Base-by-base conservation (phyloP, 2,113 vertebrate species). In the Cettia cetti region DNA sequence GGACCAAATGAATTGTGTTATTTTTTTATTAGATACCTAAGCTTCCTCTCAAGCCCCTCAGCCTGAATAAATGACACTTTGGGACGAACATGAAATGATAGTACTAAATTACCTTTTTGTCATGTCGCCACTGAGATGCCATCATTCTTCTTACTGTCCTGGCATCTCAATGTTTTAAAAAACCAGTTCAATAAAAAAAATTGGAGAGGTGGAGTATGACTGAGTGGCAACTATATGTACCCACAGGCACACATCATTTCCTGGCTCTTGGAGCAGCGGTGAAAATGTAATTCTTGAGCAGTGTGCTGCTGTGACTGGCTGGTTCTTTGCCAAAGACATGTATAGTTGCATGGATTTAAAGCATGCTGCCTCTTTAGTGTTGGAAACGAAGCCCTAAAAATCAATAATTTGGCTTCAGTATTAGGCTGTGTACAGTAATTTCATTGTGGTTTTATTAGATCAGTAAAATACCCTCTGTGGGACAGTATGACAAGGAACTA, bases 361-460 rank as follows among this genome's bases (percentile, higher is more conserved):
- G 94, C 88, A 95, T 7, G 9, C 70, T 96, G 81, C 68, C 68
- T 64, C 93, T 91, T 89, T 71, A 59, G 69, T 45, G 81, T 84
- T 97, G 82, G 82, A 97, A 92, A 93, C 89, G 64, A 94, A 94
- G 84, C 77, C 75, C 93, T 88, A 83, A 70, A 96, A 85, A 95
- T 96, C 91, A 96, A 92, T 97, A 97, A 86, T 86, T 97, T 86
- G 66, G n/a, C 79, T 96, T 87, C 81, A 64, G 81, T 87, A 87
- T 97, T 76, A 90, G 76, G 80, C 82, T 71, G 40, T 96, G 87
- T 97, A 96, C 77, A 91, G 75, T 93, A 89, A 96, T 98, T 97
- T 97, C 95, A 59, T 88, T 97, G 92, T 92, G 72, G 91, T 97
- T 97, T 97, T 96, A 97, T 91, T 93, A 80, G 86, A 95, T 91